Evolutionary conservation across 1,140 invertebrate genomes (phyloP), one percentile per base, ranked within the genome.

Genomic region (Pygmarrhopalites habei): DNA sequence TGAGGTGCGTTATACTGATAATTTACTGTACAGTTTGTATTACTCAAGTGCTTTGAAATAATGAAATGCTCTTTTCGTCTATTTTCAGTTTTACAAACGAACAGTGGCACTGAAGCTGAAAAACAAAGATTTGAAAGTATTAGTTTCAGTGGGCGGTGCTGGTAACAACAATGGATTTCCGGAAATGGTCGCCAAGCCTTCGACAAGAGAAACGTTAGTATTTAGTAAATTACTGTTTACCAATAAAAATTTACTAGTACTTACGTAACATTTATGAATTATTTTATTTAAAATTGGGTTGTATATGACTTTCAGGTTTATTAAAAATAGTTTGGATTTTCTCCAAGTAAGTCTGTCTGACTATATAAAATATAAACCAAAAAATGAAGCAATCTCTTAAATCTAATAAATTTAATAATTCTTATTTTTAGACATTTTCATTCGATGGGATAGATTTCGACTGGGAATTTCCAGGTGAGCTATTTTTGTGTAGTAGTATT

Each of bases 381-480:
- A n/a, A n/a, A n/a, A n/a, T n/a, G n/a, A n/a, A n/a, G n/a, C n/a
- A n/a, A n/a, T n/a, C n/a, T n/a, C n/a, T n/a, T n/a, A n/a, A n/a
- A n/a, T n/a, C n/a, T n/a, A n/a, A n/a, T n/a, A n/a, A n/a, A n/a
- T n/a, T n/a, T n/a, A n/a, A n/a, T n/a, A n/a, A n/a, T n/a, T n/a
- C n/a, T n/a, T n/a, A n/a, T n/a, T 74, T 87, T n/a, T 78, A 79
- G 62, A 75, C 75, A n/a, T 83, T 83, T 69, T 77, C 77, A 58
- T 76, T 92, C 19, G 88, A 92, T 77, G 90, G 90, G 25, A 76
- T 92, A 7, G 90, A 93, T 75, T 73, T 92, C 44, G 90, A 93
- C 72, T 92, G 89, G 63, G 90, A 94, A 75, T 93, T 91, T 74
- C 90, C 91, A 12, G 81, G n/a, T n/a, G n/a, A n/a, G n/a, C n/a